Conservation (phyloP, 2,888 invertebrate species). For the Orthosia gracilis region DNA sequence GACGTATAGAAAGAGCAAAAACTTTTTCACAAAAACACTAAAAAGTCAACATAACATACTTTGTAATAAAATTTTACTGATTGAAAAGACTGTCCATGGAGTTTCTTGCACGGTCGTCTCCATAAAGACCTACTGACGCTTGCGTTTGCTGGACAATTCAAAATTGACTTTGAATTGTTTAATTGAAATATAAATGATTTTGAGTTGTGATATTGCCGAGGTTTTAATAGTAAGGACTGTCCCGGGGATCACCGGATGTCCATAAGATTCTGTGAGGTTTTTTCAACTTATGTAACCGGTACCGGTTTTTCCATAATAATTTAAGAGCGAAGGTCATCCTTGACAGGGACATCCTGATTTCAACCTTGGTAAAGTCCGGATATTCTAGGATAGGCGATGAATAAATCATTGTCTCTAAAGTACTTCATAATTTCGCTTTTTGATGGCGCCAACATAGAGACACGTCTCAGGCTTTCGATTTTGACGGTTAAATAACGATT, state of each 20-base stretch:
- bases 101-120: too few species aligned
- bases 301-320: constrained; percentile 2
- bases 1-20: background rate
- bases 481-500: constrained; percentile 7
- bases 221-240: background rate
- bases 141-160: too few species aligned
- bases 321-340: constrained; percentile 1
- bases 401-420: constrained; percentile 4
- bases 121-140: too few species aligned
- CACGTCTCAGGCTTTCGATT: background rate
- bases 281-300: background rate
- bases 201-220: background rate
- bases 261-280: background rate
- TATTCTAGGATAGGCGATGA: constrained; percentile 12
- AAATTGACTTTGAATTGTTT: too few species aligned
- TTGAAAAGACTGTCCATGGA: too few species aligned
- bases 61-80: too few species aligned
- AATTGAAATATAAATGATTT: too few species aligned
- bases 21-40: too few species aligned
- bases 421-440: background rate
- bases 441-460: background rate
- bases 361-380: constrained; percentile 31
- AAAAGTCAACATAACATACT: too few species aligned
- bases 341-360: constrained; percentile 28
- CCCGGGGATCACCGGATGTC: constrained; percentile 11